Percentiles rank a stretch among this genome's conserved stretches.
phyloP scores from a whole-genome alignment of 2,888 invertebrate species.

The Gymnosoma rotundatum region DNA sequence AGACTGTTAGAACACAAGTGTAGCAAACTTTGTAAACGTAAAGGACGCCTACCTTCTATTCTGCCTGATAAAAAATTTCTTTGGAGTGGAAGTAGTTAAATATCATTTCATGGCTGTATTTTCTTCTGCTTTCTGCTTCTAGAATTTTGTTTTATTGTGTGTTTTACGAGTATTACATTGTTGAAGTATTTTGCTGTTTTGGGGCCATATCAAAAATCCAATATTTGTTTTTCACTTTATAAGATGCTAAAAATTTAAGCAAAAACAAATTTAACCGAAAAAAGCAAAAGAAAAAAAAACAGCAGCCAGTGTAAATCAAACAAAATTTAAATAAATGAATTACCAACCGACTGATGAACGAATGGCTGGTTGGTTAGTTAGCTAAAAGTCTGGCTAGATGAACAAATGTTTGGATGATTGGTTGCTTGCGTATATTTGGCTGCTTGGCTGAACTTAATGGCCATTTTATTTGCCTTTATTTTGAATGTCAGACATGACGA shows the following conservation, averaged over 20 bases:
- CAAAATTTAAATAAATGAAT: conserved; percentile 65
- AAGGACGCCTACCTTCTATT: conserved; percentile 45
- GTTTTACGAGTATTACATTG: background rate
- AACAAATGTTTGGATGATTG: conserved; percentile 4
- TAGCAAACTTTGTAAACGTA: conserved; percentile 30
- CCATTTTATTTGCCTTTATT: conserved; percentile 42
- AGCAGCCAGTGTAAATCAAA: conserved; percentile 57
- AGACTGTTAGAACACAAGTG: conserved; percentile 49
- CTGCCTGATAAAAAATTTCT: conserved; percentile 12
- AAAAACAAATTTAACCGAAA: conserved; percentile 9
- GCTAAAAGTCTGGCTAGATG: background rate
- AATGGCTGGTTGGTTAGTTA: conserved; percentile 5
- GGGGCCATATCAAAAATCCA: conserved; percentile 36
- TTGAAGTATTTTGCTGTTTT: conserved; percentile 39
- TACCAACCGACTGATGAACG: conserved; percentile 35
- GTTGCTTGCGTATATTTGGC: conserved; percentile 31
- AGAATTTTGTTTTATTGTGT: conserved; percentile 33
- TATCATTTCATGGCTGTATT: conserved; percentile 39
- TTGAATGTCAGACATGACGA: conserved; percentile 63
- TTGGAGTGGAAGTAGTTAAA: conserved; percentile 11
- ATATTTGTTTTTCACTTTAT: conserved; percentile 31
- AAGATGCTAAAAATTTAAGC: conserved; percentile 41
- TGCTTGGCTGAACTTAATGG: conserved; percentile 42
- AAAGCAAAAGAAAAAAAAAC: conserved; percentile 1
- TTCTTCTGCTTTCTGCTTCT: conserved; percentile 19